These are phyloP conservation scores for Eulemur rubriventer DNA, from an alignment of 2,797 vertebrate genomes.

Conservation along the genomic window DNA sequence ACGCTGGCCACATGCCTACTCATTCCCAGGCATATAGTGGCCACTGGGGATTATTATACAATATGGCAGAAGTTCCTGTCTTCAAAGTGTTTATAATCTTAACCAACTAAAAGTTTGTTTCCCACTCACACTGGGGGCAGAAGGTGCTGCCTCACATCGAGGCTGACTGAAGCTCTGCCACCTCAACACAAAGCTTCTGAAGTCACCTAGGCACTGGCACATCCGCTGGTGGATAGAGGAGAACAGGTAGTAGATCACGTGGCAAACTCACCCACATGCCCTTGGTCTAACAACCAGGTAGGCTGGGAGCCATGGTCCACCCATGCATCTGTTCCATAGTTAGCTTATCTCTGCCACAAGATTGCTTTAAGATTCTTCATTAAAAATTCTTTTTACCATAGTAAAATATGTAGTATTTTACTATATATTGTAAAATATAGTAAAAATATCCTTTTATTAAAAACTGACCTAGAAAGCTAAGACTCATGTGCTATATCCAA, in stretches of 20 bases:
- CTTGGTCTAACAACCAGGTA: neutral
- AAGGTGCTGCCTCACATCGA: neutral
- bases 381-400: neutral
- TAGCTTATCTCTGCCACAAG: neutral
- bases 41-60: neutral
- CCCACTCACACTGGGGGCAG: neutral
- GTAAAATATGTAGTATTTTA: neutral
- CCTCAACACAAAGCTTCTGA: neutral
- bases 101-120: neutral
- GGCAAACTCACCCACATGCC: accelerated
- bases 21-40: neutral
- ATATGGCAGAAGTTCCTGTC: neutral
- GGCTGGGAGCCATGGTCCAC: neutral
- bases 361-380: neutral
- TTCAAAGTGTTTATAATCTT: neutral
- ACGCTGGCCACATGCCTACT: neutral
- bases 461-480: neutral
- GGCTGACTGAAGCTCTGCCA: neutral
- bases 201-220: neutral
- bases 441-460: neutral
- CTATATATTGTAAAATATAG: too few relatives aligned
- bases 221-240: neutral
- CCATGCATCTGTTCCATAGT: neutral
- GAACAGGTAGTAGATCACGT: accelerated
- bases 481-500: neutral